Conservation (phyloP, 2,113 vertebrate species). For the Colinus virginianus region DNA sequence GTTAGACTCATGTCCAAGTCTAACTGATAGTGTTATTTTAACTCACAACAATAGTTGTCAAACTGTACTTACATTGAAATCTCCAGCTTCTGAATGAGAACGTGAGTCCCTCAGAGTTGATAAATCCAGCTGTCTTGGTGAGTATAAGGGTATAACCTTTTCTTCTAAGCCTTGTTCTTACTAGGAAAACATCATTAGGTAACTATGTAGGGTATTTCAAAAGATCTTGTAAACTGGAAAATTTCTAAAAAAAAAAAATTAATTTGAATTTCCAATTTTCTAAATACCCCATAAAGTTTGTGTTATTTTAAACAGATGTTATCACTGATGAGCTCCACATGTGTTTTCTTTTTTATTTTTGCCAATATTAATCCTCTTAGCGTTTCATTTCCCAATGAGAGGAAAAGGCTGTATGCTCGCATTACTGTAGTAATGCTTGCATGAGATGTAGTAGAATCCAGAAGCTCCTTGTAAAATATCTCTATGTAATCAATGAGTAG, state of each 20-base stretch:
- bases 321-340: background rate
- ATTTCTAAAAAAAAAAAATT: background rate
- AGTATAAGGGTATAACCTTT: background rate
- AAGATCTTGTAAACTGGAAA: conserved; percentile 1
- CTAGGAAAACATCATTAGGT: background rate
- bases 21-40: background rate
- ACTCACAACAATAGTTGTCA: background rate
- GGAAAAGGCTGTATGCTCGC: background rate
- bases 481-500: background rate
- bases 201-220: background rate
- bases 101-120: background rate
- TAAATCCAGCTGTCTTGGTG: background rate
- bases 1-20: background rate
- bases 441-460: background rate
- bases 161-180: background rate
- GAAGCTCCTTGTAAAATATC: background rate
- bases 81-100: background rate
- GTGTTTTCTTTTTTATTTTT: background rate
- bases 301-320: background rate
- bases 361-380: background rate
- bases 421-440: background rate
- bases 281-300: background rate
- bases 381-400: background rate
- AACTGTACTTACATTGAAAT: background rate
- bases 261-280: background rate